These are phyloP conservation scores for Chloropsis hardwickii DNA, from an alignment of 2,113 vertebrate species.

Conservation along the genomic window DNA sequence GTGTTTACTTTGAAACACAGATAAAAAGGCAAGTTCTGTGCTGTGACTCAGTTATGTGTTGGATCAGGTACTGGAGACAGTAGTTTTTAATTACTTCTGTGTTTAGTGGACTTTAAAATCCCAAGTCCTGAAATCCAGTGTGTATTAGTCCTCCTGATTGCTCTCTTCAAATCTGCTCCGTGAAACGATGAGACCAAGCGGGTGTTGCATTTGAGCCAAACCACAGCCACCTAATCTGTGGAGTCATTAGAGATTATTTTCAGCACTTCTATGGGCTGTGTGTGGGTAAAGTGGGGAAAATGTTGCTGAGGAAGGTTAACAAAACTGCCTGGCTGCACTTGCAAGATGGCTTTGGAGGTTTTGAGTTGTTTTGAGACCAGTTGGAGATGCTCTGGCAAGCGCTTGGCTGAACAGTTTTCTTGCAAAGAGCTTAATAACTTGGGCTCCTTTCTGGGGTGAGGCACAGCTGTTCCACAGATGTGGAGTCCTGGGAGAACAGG, in stretches of 20 bases:
- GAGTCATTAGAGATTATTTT: neutral
- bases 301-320: neutral
- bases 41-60: neutral
- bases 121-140: neutral
- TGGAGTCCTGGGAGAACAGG: neutral
- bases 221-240: neutral
- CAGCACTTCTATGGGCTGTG: rapidly evolving
- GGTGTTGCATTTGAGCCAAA: neutral
- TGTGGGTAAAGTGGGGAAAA: neutral
- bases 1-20: constrained; percentile 57
- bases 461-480: neutral
- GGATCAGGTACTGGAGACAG: constrained; percentile 31
- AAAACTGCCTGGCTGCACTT: neutral
- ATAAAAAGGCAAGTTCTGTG: constrained; percentile 37
- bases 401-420: neutral
- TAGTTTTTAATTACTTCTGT: constrained; percentile 20
- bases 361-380: neutral
- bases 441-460: neutral
- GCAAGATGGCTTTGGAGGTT: neutral
- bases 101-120: constrained; percentile 34
- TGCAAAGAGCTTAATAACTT: neutral
- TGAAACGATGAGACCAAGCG: rapidly evolving
- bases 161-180: neutral
- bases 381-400: rapidly evolving
- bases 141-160: neutral